Percentiles rank a stretch among this genome's conserved stretches.
These are phyloP conservation scores for Falco naumanni DNA, from an alignment of 2,797 vertebrate species.

Conservation along the genomic window DNA sequence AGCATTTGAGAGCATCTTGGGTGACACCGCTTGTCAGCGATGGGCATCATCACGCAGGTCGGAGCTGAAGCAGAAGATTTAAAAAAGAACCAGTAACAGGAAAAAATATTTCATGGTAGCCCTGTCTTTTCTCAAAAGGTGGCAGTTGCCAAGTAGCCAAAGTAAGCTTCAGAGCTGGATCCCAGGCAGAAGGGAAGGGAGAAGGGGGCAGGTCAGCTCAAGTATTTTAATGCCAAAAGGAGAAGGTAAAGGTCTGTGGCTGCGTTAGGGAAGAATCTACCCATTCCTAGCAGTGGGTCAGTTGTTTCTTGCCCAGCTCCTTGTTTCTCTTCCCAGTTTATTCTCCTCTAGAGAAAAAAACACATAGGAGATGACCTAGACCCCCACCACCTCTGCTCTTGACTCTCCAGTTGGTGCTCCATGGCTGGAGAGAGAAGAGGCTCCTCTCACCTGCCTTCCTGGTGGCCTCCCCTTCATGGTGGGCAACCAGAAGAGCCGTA, in stretches of 20 bases:
- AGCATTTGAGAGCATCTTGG: not conserved
- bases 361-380: not conserved
- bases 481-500: not conserved
- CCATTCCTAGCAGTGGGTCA: not conserved
- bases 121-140: not conserved
- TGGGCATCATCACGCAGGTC: accelerated
- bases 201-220: not conserved
- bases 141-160: not conserved
- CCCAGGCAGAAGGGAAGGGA: not conserved
- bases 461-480: not conserved
- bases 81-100: not conserved
- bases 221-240: not conserved
- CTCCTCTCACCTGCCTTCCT: not conserved
- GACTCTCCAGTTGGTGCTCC: not conserved
- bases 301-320: not conserved
- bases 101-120: not conserved
- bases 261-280: not conserved
- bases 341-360: not conserved
- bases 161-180: not conserved
- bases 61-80: not conserved
- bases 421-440: not conserved
- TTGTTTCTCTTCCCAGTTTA: not conserved
- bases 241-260: not conserved
- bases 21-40: not conserved
- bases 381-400: not conserved